These are phyloP conservation scores for Orthosia gracilis DNA, from an alignment of 2,888 invertebrate species.

Conservation along the genomic window DNA sequence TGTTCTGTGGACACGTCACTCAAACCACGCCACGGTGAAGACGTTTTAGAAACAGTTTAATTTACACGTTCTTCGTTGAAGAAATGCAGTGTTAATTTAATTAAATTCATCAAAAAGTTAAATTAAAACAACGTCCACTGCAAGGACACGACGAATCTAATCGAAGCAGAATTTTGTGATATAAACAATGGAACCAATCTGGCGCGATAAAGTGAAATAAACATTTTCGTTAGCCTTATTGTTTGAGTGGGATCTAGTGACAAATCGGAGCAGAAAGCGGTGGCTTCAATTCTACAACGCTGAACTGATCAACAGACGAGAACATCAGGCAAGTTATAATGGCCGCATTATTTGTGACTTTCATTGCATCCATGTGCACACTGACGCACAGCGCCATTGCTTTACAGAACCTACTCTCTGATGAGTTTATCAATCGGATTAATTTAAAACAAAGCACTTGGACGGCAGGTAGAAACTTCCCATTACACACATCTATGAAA, in stretches of 20 bases:
- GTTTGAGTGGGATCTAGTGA: not conserved
- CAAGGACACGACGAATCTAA: not conserved
- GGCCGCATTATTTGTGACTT: conserved; percentile 70
- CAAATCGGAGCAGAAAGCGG: not conserved
- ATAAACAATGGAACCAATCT: conserved; percentile 14
- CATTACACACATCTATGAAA: conserved; percentile 89
- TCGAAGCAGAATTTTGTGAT: conserved; percentile 2
- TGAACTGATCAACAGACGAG: conserved; percentile 47
- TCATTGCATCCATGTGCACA: conserved; percentile 74
- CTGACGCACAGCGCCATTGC: conserved; percentile 69
- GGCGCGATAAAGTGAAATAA: conserved; percentile 7
- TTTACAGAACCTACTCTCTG: conserved; percentile 91
- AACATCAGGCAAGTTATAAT: conserved; percentile 74
- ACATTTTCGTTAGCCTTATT: not conserved
- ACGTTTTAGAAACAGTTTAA: not conserved
- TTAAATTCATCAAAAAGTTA: not conserved
- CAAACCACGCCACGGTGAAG: conserved; percentile 2
- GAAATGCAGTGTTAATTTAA: conserved; percentile 10
- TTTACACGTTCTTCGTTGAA: not conserved
- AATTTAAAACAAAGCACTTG: conserved; percentile 93
- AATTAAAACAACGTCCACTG: not conserved
- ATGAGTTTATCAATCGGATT: conserved; percentile 93
- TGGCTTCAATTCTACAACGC: not conserved
- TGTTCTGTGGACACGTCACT: too few species aligned
- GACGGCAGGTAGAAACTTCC: conserved; percentile 96